These are phyloP conservation scores for Emberiza fucata DNA, from an alignment of 2,113 vertebrate genomes.

Conservation along the genomic window DNA sequence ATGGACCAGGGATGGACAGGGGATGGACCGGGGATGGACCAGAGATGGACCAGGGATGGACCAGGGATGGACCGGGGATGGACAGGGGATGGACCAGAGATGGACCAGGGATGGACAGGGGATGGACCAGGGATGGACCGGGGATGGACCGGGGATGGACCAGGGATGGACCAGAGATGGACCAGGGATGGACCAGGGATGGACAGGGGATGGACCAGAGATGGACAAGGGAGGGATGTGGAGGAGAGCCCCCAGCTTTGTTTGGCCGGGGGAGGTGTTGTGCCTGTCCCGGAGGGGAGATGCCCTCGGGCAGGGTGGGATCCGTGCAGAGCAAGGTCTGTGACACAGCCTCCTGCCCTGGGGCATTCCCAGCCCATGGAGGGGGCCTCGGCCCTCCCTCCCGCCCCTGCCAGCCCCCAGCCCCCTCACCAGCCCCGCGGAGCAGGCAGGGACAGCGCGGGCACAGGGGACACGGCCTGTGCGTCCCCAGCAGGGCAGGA, in stretches of 20 bases:
- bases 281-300: not conserved
- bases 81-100: not conserved
- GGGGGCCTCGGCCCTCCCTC: not conserved
- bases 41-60: not conserved
- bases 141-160: not conserved
- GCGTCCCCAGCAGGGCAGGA: accelerated
- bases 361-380: accelerated
- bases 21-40: too few relatives aligned
- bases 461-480: not conserved
- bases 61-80: not conserved
- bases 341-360: accelerated
- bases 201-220: too few relatives aligned
- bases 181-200: too few relatives aligned
- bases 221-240: not conserved
- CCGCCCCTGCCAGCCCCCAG: not conserved
- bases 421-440: not conserved
- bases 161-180: too few relatives aligned
- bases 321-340: not conserved
- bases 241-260: not conserved
- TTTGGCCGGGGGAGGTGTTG: too few relatives aligned
- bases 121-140: not conserved
- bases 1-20: too few relatives aligned
- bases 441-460: not conserved
- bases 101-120: not conserved
- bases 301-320: not conserved